Conservation (phyloP, 2,797 vertebrate species). For the Characodon lateralis region DNA sequence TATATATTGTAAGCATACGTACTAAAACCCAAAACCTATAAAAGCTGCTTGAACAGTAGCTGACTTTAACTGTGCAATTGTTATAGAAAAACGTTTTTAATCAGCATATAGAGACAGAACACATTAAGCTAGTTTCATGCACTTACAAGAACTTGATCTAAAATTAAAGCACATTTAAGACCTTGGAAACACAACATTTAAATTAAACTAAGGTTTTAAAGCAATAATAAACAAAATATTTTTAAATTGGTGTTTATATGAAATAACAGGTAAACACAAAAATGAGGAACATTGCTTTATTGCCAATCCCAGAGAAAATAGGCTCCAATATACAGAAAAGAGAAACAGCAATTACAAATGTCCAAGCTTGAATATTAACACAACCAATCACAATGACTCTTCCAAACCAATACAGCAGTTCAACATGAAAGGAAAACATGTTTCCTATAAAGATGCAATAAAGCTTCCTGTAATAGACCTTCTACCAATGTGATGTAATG, state of each 20-base stretch:
- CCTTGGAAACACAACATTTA: neutral
- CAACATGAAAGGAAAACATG: constrained; percentile 61
- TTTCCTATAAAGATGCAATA: constrained; percentile 49
- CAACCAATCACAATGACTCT: constrained; percentile 60
- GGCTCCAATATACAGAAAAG: constrained; percentile 79
- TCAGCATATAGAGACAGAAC: neutral
- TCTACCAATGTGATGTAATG: constrained; percentile 55
- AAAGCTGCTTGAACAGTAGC: neutral
- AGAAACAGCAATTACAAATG: constrained; percentile 76
- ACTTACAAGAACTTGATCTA: neutral
- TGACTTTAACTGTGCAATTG: neutral
- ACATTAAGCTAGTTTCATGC: neutral
- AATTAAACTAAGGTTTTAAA: neutral
- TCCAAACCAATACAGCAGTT: constrained; percentile 69
- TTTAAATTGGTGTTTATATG: neutral
- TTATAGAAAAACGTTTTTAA: neutral
- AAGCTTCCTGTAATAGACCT: constrained; percentile 53
- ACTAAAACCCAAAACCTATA: neutral
- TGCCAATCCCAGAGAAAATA: constrained; percentile 74
- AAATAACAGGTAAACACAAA: constrained; percentile 25
- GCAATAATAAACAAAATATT: neutral
- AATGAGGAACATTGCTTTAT: constrained; percentile 78
- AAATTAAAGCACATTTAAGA: neutral
- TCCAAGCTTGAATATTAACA: constrained; percentile 77
- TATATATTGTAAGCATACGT: neutral